These are phyloP conservation scores for Ciconia boyciana DNA, from an alignment of 2,113 vertebrate genomes.

Conservation along the genomic window DNA sequence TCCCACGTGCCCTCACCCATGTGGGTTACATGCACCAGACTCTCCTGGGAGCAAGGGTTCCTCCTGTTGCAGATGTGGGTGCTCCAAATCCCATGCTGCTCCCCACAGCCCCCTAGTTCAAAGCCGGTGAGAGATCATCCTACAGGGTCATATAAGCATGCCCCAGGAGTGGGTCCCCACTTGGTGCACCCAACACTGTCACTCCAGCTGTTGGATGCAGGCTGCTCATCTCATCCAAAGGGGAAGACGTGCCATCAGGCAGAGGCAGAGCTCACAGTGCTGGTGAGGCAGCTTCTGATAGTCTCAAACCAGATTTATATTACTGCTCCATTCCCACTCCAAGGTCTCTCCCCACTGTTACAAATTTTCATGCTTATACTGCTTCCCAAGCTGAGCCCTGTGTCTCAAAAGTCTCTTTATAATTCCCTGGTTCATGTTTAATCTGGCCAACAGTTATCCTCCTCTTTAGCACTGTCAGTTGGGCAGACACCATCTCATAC, in stretches of 20 bases:
- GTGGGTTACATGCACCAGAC: neutral
- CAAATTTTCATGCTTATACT: neutral
- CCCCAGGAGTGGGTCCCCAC: neutral
- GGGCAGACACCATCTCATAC: neutral
- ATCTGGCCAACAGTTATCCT: neutral
- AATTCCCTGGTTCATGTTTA: neutral
- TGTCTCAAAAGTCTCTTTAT: neutral
- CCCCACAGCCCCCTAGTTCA: neutral
- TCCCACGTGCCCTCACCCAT: rapidly evolving
- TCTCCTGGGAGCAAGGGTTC: neutral
- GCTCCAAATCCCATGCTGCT: neutral
- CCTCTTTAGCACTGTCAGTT: neutral
- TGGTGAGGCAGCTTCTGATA: neutral
- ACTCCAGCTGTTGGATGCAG: neutral
- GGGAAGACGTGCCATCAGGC: neutral
- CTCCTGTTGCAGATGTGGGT: neutral
- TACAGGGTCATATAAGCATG: too few relatives aligned
- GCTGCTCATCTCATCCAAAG: neutral
- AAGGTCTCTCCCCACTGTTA: neutral
- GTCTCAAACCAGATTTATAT: neutral
- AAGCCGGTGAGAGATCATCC: neutral
- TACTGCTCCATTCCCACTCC: neutral
- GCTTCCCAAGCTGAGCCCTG: neutral
- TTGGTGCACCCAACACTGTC: neutral
- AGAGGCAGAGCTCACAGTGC: neutral